Percentiles rank a stretch among this genome's conserved stretches.
These are phyloP conservation scores for Lasioglossum figueresi DNA, from an alignment of 2,888 invertebrate species.

Conservation along the genomic window DNA sequence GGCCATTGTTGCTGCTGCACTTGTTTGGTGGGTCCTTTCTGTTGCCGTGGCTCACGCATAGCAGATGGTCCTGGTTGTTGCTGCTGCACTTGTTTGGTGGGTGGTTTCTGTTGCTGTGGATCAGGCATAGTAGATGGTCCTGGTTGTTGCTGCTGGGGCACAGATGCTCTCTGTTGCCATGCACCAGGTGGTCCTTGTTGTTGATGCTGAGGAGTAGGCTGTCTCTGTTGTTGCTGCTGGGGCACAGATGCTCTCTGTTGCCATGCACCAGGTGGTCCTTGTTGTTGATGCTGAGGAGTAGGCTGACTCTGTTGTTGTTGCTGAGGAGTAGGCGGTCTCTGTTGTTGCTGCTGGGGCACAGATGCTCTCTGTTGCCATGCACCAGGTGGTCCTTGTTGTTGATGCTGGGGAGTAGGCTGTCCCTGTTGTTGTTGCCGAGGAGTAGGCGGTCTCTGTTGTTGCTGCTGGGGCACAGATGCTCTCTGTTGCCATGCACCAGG, in stretches of 20 bases:
- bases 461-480: too few species aligned
- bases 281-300: not conserved
- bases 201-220: not conserved
- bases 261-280: not conserved
- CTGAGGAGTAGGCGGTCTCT: not conserved
- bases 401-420: not conserved
- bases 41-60: not conserved
- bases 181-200: not conserved
- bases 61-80: constrained; percentile 14
- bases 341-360: constrained; percentile 6
- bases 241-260: too few species aligned
- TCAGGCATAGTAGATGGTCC: not conserved
- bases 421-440: not conserved
- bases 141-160: not conserved
- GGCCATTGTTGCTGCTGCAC: not conserved
- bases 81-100: not conserved
- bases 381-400: not conserved
- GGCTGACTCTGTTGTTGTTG: not conserved
- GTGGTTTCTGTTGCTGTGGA: not conserved
- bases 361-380: too few species aligned
- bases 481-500: too few species aligned
- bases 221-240: constrained; percentile 1
- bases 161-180: too few species aligned
- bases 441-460: not conserved
- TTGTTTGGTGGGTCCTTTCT: not conserved